Base-by-base conservation (phyloP, 2,797 vertebrate genomes). In the Chromis chromis region DNA sequence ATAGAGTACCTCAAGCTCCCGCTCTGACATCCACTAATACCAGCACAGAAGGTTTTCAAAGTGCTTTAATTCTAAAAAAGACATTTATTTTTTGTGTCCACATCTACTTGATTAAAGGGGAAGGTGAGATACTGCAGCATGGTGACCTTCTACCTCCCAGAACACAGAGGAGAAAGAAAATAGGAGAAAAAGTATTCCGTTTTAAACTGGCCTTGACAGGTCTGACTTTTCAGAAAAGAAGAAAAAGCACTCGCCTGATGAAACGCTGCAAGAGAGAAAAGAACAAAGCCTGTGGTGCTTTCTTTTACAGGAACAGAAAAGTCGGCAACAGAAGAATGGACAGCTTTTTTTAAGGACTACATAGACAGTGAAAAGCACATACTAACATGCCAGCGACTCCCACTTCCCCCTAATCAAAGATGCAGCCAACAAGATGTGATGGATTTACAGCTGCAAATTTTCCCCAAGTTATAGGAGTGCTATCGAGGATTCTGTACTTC, bases 131-230 rank as follows among this genome's bases (percentile, higher is more conserved):
- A 13, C 58, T 44, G 67, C 50, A 36, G 66, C 36, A 2, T 0
- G 12, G 19, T 86, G 86, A 91, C 82, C 85, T 90, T 88, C 74
- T 80, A 3, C 40, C 76, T 71, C 46, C 52, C 53, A 9, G 77
- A 57, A 66, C 65, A 50, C 57, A n/a, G 50, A 60, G 44, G n/a
- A 62, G 39, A 76, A 42, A 70, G 64, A 44, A 71, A 78, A 76
- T 3, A 10, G 79, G 42, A 76, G 80, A 48, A 60, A 81, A 87
- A 40, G 28, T 68, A 85, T 86, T 87, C 25, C 0, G 50, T 76
- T 84, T 81, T 49, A 85, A 88, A 90, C 57, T 72, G 66, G 72
- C 76, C 76, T 84, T 86, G 88, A 89, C 83, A 88, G 84, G 24
- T 83, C 57, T 80, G 84, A 82, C 82, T 84, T 85, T 80, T 85